phyloP scores from a whole-genome alignment of 2,113 vertebrate species.

The Nannospalax galili region DNA sequence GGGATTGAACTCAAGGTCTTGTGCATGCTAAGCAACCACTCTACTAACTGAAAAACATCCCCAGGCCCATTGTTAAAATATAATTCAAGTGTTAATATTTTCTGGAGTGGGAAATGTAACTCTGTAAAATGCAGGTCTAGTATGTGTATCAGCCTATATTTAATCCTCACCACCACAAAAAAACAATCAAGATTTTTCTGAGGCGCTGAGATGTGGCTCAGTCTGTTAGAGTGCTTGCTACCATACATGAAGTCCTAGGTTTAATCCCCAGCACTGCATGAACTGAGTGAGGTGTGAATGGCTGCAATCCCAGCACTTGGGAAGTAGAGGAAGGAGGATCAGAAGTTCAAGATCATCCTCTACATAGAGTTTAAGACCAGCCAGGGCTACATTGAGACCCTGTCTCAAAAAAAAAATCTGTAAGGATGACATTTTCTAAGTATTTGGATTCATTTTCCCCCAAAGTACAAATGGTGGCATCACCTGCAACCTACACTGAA shows the following conservation, averaged over 20 bases:
- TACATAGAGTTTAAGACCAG: neutral
- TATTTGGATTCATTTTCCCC: neutral
- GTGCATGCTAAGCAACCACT: neutral
- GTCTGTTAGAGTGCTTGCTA: neutral
- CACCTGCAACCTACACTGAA: slow-evolving; percentile 22
- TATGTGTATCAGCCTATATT: neutral
- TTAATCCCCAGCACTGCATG: neutral
- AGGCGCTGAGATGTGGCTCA: neutral
- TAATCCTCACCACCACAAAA: neutral
- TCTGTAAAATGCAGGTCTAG: neutral
- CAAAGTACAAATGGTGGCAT: slow-evolving; percentile 30
- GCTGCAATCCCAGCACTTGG: too few relatives aligned
- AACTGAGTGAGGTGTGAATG: neutral
- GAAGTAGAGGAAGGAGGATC: neutral
- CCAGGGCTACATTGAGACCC: neutral
- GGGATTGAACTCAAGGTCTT: neutral
- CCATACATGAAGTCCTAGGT: neutral
- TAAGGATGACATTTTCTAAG: slow-evolving; percentile 37
- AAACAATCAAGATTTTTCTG: neutral
- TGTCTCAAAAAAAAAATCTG: neutral
- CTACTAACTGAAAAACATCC: neutral
- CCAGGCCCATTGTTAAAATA: neutral
- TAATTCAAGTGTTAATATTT: slow-evolving; percentile 44
- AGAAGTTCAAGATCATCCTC: neutral
- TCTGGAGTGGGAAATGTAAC: neutral